A percentile compares a stretch with the other conserved stretches of the same genome.
These are phyloP conservation scores for Myotis myotis DNA, from an alignment of 2,797 vertebrate species.

Conservation along the genomic window DNA sequence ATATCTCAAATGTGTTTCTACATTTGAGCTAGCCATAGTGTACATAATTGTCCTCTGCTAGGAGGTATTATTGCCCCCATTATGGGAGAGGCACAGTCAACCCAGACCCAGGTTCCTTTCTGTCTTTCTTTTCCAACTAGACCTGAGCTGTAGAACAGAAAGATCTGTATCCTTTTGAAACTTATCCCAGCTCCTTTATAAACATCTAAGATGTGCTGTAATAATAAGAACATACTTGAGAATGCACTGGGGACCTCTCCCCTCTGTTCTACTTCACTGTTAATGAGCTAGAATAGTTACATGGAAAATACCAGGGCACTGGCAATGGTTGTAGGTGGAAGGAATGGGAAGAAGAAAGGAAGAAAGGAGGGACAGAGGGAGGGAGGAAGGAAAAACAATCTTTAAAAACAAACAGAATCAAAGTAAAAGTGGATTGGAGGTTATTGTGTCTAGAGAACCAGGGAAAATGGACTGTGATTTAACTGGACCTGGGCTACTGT, in stretches of 20 bases:
- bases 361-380: background rate
- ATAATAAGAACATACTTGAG: background rate
- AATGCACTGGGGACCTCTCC: background rate
- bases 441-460: background rate
- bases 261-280: background rate
- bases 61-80: too few relatives aligned
- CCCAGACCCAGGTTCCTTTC: background rate
- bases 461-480: background rate
- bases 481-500: background rate
- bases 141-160: background rate
- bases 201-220: background rate
- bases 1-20: constrained; percentile 2
- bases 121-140: background rate
- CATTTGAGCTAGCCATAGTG: too few relatives aligned
- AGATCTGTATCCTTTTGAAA: background rate
- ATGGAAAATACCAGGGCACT: background rate
- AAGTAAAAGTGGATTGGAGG: background rate
- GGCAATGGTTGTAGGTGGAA: background rate
- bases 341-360: background rate
- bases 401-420: background rate
- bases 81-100: background rate
- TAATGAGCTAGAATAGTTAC: background rate
- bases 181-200: background rate
- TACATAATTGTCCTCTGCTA: too few relatives aligned
- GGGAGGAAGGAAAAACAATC: background rate